These are phyloP conservation scores for Coregonus ussuriensis DNA, from an alignment of 2,797 vertebrate genomes.

Conservation along the genomic window DNA sequence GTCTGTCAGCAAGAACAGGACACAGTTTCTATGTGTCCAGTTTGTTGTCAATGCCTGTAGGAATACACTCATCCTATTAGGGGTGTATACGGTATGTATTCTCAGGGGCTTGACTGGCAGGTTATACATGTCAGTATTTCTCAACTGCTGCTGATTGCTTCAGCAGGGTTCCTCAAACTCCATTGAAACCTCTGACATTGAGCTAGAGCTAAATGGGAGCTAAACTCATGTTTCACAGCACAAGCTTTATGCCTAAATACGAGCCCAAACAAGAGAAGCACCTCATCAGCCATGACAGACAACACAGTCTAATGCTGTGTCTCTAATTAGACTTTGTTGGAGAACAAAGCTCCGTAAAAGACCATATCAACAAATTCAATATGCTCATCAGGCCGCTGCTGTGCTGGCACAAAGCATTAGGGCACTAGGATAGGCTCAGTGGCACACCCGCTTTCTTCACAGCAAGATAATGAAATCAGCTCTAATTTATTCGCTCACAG, in stretches of 20 bases:
- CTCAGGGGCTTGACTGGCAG: not conserved
- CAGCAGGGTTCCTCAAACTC: not conserved
- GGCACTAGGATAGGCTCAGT: not conserved
- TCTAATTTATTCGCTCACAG: constrained; percentile 16
- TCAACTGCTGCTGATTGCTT: not conserved
- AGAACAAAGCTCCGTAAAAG: constrained; percentile 26
- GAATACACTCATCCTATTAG: not conserved
- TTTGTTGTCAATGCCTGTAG: not conserved
- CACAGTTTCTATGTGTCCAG: not conserved
- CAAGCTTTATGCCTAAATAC: not conserved
- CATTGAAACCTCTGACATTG: not conserved
- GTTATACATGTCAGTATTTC: not conserved
- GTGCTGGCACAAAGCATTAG: constrained; percentile 34
- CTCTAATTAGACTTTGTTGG: constrained; percentile 39
- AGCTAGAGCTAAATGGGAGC: not conserved
- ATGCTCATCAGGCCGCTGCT: constrained; percentile 49
- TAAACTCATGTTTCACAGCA: not conserved
- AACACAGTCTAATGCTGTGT: not conserved
- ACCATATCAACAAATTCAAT: constrained; percentile 40
- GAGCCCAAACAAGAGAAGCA: not conserved
- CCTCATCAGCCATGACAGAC: not conserved
- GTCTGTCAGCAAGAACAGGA: not conserved
- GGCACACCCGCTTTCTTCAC: constrained; percentile 1
- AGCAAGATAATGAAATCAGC: constrained; percentile 4
- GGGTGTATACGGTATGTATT: not conserved